A percentile compares a stretch with the other conserved stretches of the same genome.
Evolutionary conservation across 2,888 invertebrate genomes (phyloP).

Genomic region (Notocelia uddmanniana): DNA sequence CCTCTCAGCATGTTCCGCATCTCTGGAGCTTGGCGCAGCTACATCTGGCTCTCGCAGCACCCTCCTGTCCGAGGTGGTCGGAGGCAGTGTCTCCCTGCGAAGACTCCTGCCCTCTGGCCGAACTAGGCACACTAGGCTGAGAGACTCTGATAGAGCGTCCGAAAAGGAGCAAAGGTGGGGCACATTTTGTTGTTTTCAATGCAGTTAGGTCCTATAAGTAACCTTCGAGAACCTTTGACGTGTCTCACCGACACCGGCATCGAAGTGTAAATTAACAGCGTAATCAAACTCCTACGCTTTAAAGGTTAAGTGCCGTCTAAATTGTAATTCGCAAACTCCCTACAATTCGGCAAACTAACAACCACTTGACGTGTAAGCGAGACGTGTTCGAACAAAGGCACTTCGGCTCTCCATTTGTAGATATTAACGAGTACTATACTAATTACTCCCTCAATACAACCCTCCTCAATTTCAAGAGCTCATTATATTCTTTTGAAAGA

Average conservation of each 20-base stretch:
- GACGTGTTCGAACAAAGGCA: slow-evolving; percentile 26
- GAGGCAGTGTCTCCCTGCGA: slow-evolving; percentile 77
- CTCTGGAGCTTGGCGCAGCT: slow-evolving; percentile 80
- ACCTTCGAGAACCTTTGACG: too few relatives aligned
- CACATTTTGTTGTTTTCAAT: too few relatives aligned
- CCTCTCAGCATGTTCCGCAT: slow-evolving; percentile 75
- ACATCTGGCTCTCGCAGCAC: slow-evolving; percentile 91
- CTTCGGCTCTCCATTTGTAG: slow-evolving; percentile 17
- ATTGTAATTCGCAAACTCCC: neutral
- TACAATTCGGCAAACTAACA: neutral
- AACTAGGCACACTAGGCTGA: slow-evolving; percentile 82
- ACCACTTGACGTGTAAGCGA: slow-evolving; percentile 9
- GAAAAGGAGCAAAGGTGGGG: slow-evolving; percentile 70
- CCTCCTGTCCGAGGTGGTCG: slow-evolving; percentile 92
- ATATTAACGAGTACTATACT: slow-evolving; percentile 27
- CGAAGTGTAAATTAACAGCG: neutral
- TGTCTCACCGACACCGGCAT: too few relatives aligned
- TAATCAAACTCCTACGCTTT: neutral
- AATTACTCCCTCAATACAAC: slow-evolving; percentile 14
- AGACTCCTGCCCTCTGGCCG: slow-evolving; percentile 75
- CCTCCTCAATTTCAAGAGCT: slow-evolving; percentile 14
- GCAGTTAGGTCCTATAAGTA: too few relatives aligned
- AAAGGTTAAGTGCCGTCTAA: neutral
- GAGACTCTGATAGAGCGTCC: slow-evolving; percentile 82
- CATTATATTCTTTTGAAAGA: slow-evolving; percentile 28